Evolutionary conservation across 1,140 invertebrate species (phyloP).

Genomic region (Steinernema feltiae): DNA sequence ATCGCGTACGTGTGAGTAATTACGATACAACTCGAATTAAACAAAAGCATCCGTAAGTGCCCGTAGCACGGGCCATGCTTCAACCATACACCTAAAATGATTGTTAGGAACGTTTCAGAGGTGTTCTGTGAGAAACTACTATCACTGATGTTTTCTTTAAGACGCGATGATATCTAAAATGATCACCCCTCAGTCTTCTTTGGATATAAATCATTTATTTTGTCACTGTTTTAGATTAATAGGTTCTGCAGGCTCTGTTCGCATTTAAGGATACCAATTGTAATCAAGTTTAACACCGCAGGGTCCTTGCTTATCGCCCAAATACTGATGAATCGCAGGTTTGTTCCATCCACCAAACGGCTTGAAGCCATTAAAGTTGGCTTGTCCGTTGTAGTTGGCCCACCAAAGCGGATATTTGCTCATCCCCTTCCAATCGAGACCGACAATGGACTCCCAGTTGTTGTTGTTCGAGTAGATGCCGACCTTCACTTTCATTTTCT

Average conservation of each 20-base stretch:
- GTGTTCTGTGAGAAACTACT: too few species aligned
- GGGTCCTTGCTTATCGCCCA: constrained; percentile 9
- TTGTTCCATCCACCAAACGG: constrained; percentile 19
- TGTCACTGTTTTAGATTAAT: too few species aligned
- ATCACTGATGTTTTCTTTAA: too few species aligned
- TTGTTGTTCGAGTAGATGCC: constrained; percentile 23
- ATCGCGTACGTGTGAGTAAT: too few species aligned
- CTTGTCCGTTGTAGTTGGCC: constrained; percentile 21
- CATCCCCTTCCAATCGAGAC: constrained; percentile 20
- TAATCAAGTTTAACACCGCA: constrained; percentile 20
- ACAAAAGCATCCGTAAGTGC: not conserved
- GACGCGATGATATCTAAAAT: too few species aligned
- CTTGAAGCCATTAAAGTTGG: constrained; percentile 5
- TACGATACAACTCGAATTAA: too few species aligned
- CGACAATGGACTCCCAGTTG: constrained; percentile 21
- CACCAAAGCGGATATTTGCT: constrained; percentile 20
- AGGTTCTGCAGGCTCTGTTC: too few species aligned
- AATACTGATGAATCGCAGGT: constrained; percentile 21
- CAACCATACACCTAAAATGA: not conserved
- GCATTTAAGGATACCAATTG: not conserved
- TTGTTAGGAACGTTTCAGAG: too few species aligned
- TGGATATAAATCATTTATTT: too few species aligned
- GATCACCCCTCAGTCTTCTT: too few species aligned
- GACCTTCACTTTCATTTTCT: constrained; percentile 9
- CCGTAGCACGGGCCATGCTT: not conserved